phyloP scores from a whole-genome alignment of 2,888 invertebrate genomes.

The Drosophila pseudotakahashii region DNA sequence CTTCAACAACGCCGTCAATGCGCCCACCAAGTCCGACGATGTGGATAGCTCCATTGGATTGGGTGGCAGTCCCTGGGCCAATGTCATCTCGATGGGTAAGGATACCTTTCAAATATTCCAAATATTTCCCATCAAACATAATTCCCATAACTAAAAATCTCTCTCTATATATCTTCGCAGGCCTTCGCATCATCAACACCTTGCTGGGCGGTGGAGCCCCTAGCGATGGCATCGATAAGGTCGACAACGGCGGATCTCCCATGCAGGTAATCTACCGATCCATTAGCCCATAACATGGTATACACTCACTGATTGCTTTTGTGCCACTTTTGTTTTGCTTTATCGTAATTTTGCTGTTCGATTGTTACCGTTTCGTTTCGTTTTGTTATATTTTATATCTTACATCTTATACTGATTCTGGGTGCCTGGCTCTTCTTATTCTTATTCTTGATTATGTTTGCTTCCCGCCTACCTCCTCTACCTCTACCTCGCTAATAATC shows the following conservation, averaged over 20 bases:
- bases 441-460: conserved; percentile 50
- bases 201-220: conserved; percentile 91
- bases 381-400: conserved; percentile 17
- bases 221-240: conserved; percentile 94
- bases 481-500: conserved; percentile 51
- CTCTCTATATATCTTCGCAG: conserved; percentile 50
- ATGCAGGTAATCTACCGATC: conserved; percentile 89
- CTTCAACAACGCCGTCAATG: conserved; percentile 87
- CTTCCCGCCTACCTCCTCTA: conserved; percentile 53
- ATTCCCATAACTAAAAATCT: not conserved
- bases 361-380: conserved; percentile 33
- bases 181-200: conserved; percentile 93
- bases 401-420: conserved; percentile 47
- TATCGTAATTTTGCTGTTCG: conserved; percentile 38
- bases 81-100: conserved; percentile 90
- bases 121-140: too few species aligned
- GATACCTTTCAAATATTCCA: too few species aligned
- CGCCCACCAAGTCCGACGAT: conserved; percentile 92
- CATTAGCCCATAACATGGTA: conserved; percentile 35
- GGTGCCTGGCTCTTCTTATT: conserved; percentile 61
- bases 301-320: conserved; percentile 59
- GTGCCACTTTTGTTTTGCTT: conserved; percentile 65
- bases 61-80: conserved; percentile 94
- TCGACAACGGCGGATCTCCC: conserved; percentile 93
- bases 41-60: conserved; percentile 87